A percentile compares a stretch with the other conserved stretches of the same genome.
phyloP scores from a whole-genome alignment of 2,797 vertebrate species.

The Champsocephalus esox region DNA sequence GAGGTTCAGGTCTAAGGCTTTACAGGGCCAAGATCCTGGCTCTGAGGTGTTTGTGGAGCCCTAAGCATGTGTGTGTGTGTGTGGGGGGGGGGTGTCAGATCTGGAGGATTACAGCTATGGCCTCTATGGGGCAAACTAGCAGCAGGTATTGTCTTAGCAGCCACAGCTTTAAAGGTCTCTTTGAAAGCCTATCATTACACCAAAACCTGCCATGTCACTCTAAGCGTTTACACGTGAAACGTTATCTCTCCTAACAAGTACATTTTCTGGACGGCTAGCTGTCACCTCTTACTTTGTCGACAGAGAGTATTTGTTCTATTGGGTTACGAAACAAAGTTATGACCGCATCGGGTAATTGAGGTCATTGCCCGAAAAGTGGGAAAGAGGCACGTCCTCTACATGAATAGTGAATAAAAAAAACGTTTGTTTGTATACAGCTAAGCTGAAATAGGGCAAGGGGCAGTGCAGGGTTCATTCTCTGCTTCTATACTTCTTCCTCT shows the following conservation, averaged over 20 bases:
- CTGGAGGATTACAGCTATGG: constrained; percentile 58
- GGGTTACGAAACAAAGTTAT: constrained; percentile 65
- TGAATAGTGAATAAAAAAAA: constrained; percentile 36
- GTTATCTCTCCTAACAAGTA: constrained; percentile 36
- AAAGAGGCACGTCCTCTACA: constrained; percentile 51
- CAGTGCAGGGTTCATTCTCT: constrained; percentile 52
- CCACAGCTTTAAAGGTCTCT: constrained; percentile 42
- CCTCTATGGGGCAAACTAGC: constrained; percentile 38
- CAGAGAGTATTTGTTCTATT: constrained; percentile 29
- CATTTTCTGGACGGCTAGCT: constrained; percentile 6
- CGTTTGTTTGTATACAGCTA: constrained; percentile 72
- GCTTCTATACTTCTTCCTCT: constrained; percentile 23
- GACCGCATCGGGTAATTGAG: constrained; percentile 62
- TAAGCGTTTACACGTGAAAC: constrained; percentile 39
- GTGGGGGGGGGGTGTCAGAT: constrained; percentile 25
- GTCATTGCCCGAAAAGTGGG: constrained; percentile 57
- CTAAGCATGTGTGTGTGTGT: neutral
- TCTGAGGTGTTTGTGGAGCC: constrained; percentile 57
- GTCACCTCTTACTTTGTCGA: constrained; percentile 39
- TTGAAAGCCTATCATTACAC: constrained; percentile 47
- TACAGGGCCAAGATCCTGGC: constrained; percentile 52
- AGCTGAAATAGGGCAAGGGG: constrained; percentile 62
- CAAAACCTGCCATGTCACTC: constrained; percentile 42
- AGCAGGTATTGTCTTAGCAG: constrained; percentile 53
- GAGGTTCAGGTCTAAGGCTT: constrained; percentile 55